Percentiles rank a stretch among this genome's conserved stretches.
Conservation (phyloP, 2,113 vertebrate genomes). For the Uropsilus gracilis region DNA sequence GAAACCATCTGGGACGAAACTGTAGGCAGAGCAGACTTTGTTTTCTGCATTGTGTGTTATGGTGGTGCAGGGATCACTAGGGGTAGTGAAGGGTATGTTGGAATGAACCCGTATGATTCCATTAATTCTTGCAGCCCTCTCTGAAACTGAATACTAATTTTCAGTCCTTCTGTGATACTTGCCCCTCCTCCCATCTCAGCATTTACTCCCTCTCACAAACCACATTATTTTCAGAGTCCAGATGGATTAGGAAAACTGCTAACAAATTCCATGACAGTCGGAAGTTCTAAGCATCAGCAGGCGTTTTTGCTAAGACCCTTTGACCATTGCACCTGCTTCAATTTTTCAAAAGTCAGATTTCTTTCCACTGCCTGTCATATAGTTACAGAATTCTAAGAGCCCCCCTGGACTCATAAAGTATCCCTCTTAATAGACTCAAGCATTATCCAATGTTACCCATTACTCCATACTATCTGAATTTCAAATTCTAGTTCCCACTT, state of each 20-base stretch:
- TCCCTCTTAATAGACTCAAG: not conserved
- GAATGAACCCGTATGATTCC: not conserved
- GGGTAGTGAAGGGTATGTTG: not conserved
- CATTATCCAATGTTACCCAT: not conserved
- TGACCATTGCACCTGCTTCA: not conserved
- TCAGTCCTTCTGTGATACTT: not conserved
- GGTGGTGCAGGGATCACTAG: not conserved
- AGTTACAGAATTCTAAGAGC: not conserved
- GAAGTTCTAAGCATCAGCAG: not conserved
- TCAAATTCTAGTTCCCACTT: constrained; percentile 1
- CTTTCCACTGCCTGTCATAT: not conserved
- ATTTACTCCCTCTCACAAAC: not conserved
- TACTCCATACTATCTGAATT: not conserved
- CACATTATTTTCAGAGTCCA: not conserved
- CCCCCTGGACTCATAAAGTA: not conserved
- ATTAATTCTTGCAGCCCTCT: not conserved
- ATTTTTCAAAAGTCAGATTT: constrained; percentile 28
- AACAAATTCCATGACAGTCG: not conserved
- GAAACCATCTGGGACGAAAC: not conserved
- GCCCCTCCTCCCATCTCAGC: not conserved
- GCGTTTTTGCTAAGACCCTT: not conserved
- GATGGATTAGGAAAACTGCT: not conserved
- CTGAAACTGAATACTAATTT: not conserved
- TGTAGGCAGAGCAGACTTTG: not conserved
- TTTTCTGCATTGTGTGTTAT: accelerated